A percentile compares a stretch with the other conserved stretches of the same genome.
phyloP scores from a whole-genome alignment of 2,797 vertebrate genomes.

The Lindbergichthys nudifrons region DNA sequence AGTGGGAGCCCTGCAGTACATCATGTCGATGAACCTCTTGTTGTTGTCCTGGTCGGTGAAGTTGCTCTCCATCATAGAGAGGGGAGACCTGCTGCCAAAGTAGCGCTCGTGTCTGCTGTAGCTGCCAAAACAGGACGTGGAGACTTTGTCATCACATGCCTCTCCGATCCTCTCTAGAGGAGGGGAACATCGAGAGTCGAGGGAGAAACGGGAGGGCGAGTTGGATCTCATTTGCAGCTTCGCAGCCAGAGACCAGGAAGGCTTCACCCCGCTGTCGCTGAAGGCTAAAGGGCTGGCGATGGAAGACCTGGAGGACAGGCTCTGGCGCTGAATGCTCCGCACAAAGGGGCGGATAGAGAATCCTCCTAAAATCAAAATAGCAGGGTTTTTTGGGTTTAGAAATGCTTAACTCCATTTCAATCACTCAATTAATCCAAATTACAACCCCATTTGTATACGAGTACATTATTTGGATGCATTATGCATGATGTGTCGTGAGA shows the following conservation, averaged over 20 bases:
- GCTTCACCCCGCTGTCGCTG: slow-evolving; percentile 90
- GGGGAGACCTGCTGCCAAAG: slow-evolving; percentile 87
- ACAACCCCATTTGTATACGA: background rate
- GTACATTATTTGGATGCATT: too few species aligned
- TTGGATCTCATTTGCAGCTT: slow-evolving; percentile 95
- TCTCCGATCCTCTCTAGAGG: slow-evolving; percentile 96
- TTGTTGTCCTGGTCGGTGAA: slow-evolving; percentile 85
- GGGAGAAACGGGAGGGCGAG: slow-evolving; percentile 90
- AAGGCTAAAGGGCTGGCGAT: slow-evolving; percentile 94
- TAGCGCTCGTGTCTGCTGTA: slow-evolving; percentile 89
- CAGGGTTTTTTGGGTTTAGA: background rate
- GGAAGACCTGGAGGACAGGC: slow-evolving; percentile 93
- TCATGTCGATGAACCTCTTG: slow-evolving; percentile 82
- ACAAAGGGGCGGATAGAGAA: slow-evolving; percentile 97
- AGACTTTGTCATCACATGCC: slow-evolving; percentile 91
- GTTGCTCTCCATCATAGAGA: slow-evolving; percentile 92
- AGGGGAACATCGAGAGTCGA: slow-evolving; percentile 94
- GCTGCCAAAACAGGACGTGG: slow-evolving; percentile 93
- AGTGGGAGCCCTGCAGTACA: slow-evolving; percentile 82
- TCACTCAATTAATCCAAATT: background rate
- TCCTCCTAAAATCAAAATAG: slow-evolving; percentile 85
- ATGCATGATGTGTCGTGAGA: too few species aligned
- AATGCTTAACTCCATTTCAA: background rate
- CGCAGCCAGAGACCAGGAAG: slow-evolving; percentile 94
- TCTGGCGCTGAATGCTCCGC: slow-evolving; percentile 96